Conservation (phyloP, 92 coral and sea anemone species). For the Isaurus tuberculatus region DNA sequence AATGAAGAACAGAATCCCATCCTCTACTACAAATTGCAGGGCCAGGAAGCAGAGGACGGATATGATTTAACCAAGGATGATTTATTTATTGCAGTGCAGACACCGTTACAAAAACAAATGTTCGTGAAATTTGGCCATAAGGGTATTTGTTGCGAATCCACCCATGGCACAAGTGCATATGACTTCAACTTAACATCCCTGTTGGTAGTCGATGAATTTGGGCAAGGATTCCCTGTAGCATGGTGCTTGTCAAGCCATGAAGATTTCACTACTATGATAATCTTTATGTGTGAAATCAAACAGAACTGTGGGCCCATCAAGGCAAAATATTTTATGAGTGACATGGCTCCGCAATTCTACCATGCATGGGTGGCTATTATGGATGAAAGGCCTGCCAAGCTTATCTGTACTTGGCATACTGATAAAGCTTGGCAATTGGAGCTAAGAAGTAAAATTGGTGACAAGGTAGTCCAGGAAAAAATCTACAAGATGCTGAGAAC, state of each 20-base stretch:
- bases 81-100: conserved; percentile 43
- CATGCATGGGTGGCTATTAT: conserved; percentile 47
- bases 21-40: conserved; percentile 29
- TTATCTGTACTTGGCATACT: no score
- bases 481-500: conserved; percentile 60
- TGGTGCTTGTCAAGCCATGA: conserved; percentile 57
- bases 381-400: no score
- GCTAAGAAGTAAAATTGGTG: no score
- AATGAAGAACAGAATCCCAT: conserved; percentile 25
- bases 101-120: conserved; percentile 50
- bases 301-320: conserved; percentile 39
- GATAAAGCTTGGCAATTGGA: no score
- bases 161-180: conserved; percentile 54
- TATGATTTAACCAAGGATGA: conserved; percentile 53
- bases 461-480: no score
- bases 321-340: conserved; percentile 50
- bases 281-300: conserved; percentile 8
- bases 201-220: conserved; percentile 53
- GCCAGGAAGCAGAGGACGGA: conserved; percentile 13
- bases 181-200: conserved; percentile 46
- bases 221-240: conserved; percentile 44
- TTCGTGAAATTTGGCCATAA: conserved; percentile 47
- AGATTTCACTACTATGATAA: conserved; percentile 28
- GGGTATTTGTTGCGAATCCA: conserved; percentile 58
- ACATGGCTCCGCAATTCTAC: conserved; percentile 43